These are phyloP conservation scores for Pomacea canaliculata DNA, from an alignment of 2,888 invertebrate genomes.

Conservation along the genomic window DNA sequence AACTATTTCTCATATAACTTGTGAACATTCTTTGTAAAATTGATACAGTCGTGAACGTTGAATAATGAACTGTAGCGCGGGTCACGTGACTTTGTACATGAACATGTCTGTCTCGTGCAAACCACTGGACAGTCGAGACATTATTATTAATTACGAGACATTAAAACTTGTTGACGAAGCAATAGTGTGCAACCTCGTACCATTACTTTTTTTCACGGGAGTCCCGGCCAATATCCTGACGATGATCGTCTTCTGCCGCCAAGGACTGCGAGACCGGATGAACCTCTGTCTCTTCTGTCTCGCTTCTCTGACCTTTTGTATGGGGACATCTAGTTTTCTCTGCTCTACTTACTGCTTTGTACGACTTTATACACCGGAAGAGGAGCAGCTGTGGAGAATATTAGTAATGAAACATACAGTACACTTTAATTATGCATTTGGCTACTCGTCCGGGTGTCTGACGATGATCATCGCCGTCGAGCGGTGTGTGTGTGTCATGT, in stretches of 20 bases:
- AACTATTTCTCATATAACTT: too few species aligned
- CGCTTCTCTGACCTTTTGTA: constrained; percentile 10
- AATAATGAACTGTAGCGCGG: too few species aligned
- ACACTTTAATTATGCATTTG: constrained; percentile 1
- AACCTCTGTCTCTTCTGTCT: constrained; percentile 20
- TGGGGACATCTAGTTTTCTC: neutral
- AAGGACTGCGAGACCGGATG: constrained; percentile 16
- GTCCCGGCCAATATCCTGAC: constrained; percentile 16
- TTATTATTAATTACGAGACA: too few species aligned
- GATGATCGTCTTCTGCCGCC: constrained; percentile 20
- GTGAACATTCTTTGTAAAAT: too few species aligned
- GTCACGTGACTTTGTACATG: too few species aligned
- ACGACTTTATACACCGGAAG: constrained; percentile 27
- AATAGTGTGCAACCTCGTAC: neutral
- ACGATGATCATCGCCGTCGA: constrained; percentile 20
- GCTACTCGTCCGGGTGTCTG: constrained; percentile 9
- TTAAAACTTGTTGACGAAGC: too few species aligned
- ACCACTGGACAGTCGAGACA: too few species aligned
- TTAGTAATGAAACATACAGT: constrained; percentile 6
- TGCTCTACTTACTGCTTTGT: constrained; percentile 14
- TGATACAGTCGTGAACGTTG: too few species aligned
- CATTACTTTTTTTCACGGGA: constrained; percentile 9
- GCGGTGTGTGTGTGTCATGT: constrained; percentile 10
- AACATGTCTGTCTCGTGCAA: too few species aligned
- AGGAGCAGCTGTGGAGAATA: constrained; percentile 11